Percentiles rank a stretch among this genome's conserved stretches.
These are phyloP conservation scores for Hycleus cichorii DNA, from an alignment of 1,140 invertebrate species.

Conservation along the genomic window DNA sequence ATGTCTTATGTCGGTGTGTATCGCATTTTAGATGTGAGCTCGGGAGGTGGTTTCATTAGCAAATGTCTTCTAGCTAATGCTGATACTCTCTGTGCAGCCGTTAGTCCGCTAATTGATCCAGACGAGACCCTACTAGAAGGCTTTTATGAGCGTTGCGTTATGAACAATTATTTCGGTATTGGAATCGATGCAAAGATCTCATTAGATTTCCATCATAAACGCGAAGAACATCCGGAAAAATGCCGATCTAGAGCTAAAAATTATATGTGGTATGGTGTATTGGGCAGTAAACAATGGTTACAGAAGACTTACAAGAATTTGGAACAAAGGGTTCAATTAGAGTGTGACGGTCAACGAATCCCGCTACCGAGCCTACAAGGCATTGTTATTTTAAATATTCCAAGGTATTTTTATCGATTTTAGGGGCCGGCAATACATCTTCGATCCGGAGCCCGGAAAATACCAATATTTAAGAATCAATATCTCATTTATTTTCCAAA, in stretches of 20 bases:
- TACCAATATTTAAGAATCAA: no score
- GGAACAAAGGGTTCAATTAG: constrained; percentile 87
- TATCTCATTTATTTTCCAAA: no score
- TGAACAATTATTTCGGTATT: constrained; percentile 99
- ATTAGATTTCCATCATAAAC: constrained; percentile 94
- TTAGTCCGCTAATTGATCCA: constrained; percentile 86
- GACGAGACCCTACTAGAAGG: constrained; percentile 86
- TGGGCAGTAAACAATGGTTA: constrained; percentile 86
- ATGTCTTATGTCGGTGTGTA: constrained; percentile 15
- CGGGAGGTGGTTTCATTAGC: constrained; percentile 72
- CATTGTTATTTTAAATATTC: constrained; percentile 95
- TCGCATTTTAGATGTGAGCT: constrained; percentile 48
- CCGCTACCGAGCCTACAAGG: constrained; percentile 90
- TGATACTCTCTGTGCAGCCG: constrained; percentile 91
- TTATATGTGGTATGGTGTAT: constrained; percentile 96
- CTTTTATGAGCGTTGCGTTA: constrained; percentile 90
- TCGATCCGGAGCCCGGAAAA: no score
- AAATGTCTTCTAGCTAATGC: constrained; percentile 91
- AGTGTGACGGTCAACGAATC: constrained; percentile 88
- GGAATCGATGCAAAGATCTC: constrained; percentile 98
- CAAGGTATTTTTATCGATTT: constrained; percentile 52
- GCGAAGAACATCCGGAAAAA: constrained; percentile 97
- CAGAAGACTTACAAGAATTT: constrained; percentile 94
- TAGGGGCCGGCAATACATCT: no score
- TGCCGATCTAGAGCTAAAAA: constrained; percentile 90